These are phyloP conservation scores for Onthophagus taurus DNA, from an alignment of 1,140 invertebrate species.

Conservation along the genomic window DNA sequence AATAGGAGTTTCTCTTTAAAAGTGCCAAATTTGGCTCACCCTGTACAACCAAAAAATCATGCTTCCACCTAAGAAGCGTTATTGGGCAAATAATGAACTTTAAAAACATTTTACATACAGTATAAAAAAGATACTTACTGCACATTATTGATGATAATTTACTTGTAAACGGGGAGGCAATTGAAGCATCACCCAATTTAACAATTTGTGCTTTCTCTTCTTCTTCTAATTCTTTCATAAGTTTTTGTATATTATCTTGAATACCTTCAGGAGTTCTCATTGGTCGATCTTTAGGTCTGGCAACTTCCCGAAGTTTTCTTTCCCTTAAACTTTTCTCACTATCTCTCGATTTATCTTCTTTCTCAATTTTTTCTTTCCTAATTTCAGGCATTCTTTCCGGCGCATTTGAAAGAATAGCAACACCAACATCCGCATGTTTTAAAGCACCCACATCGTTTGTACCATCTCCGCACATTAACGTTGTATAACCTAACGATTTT, in stretches of 20 bases:
- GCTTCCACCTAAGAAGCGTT: no score
- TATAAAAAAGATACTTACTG: slow-evolving; percentile 54
- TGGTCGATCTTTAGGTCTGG: slow-evolving; percentile 26
- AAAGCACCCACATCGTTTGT: slow-evolving; percentile 99
- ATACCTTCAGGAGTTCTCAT: slow-evolving; percentile 36
- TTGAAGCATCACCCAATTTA: slow-evolving; percentile 95
- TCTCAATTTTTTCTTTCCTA: slow-evolving; percentile 20
- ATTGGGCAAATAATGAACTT: no score
- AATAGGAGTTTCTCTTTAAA: no score
- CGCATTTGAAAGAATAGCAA: slow-evolving; percentile 62
- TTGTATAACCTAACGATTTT: slow-evolving; percentile 79
- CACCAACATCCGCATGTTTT: slow-evolving; percentile 95
- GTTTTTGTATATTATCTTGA: slow-evolving; percentile 55
- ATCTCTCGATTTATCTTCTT: slow-evolving; percentile 24
- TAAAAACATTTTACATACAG: background rate
- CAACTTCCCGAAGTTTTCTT: slow-evolving; percentile 31
- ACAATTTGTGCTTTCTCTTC: slow-evolving; percentile 82
- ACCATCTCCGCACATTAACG: slow-evolving; percentile 99
- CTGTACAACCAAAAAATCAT: no score
- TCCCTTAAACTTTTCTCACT: slow-evolving; percentile 23
- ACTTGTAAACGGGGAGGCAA: slow-evolving; percentile 98
- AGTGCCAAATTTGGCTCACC: no score
- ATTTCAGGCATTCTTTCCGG: slow-evolving; percentile 49
- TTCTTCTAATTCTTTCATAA: slow-evolving; percentile 88
- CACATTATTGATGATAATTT: slow-evolving; percentile 94